Evolutionary conservation across 2,113 vertebrate genomes (phyloP), one percentile per base, ranked within the genome.

Genomic region (Eolophus roseicapilla): DNA sequence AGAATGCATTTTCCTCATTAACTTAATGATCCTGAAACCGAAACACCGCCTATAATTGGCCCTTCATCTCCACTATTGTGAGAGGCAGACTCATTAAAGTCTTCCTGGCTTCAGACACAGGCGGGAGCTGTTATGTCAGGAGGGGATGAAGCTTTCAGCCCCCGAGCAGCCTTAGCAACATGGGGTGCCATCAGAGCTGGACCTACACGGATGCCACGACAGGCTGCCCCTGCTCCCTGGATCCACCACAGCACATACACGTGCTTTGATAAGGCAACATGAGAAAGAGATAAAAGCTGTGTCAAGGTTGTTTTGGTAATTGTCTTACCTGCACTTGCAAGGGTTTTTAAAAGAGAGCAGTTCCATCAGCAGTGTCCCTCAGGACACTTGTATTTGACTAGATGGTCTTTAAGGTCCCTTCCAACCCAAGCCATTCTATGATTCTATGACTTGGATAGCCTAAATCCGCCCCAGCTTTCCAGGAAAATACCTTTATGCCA

Each of bases 1-100:
- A 33, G 35, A 52, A 67, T 89, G 65, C 47, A 25, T 47, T 94
- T 92, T 64, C 47, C 60, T 78, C 62, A 86, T 82, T 13, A 78
- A 93, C 87, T 79, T 95, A 95, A 96, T 84, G 77, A 92, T 76
- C 65, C 77, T 91, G 86, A 89, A 94, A 91, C 31, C 47, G 43
- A 86, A 93, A 84, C 86, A 75, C 27, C 1, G 2, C 33, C 64
- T 92, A 14, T 87, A 93, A 95, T 89, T 93, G 89, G 88, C 24
- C 75, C 50, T 84, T 23, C 6, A 4, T 39, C 77, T 64, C 47
- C 3, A 11, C 65, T 68, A 0, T 24, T 46, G 73, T 60, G 73
- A 82, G 31, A 90, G 60, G 52, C 79, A 93, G 68, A 41, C 50
- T 96, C 83, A 93, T 91, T 92, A 91, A 77, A 92, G 17, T 20